These are phyloP conservation scores for Stenoptilia bipunctidactyla DNA, from an alignment of 2,888 invertebrate species.

Conservation along the genomic window DNA sequence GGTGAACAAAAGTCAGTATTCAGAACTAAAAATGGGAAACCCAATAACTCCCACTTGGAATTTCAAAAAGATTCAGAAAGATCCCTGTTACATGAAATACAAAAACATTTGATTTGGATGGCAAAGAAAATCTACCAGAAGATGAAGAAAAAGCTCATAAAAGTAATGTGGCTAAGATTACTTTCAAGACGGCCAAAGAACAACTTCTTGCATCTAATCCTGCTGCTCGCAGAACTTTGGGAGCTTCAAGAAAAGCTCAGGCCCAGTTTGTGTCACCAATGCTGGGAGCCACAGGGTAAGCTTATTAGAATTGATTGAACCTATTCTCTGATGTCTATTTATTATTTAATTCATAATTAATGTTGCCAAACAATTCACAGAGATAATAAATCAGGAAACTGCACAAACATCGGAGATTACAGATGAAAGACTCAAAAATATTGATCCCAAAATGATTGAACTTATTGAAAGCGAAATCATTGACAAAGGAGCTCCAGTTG, in stretches of 20 bases:
- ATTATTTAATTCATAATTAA: too few species aligned
- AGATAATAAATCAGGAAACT: constrained; percentile 39
- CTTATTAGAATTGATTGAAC: too few species aligned
- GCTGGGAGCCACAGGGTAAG: constrained; percentile 62
- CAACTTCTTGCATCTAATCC: constrained; percentile 57
- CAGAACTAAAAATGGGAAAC: constrained; percentile 32
- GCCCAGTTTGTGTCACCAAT: constrained; percentile 84
- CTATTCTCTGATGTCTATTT: too few species aligned
- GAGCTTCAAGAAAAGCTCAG: constrained; percentile 75
- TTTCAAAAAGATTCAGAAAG: background rate
- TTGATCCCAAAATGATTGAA: constrained; percentile 94
- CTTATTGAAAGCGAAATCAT: constrained; percentile 94
- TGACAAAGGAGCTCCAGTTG: constrained; percentile 80
- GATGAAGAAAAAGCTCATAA: constrained; percentile 45
- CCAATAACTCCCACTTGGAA: constrained; percentile 11
- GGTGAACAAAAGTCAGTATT: constrained; percentile 25
- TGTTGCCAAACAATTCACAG: too few species aligned
- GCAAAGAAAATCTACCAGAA: constrained; percentile 26
- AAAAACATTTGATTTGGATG: constrained; percentile 9
- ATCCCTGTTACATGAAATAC: constrained; percentile 6
- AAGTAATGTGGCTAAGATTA: constrained; percentile 44
- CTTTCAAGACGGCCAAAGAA: constrained; percentile 71
- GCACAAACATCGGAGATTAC: constrained; percentile 22
- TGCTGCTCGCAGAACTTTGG: constrained; percentile 72
- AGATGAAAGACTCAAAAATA: constrained; percentile 81